Conservation (phyloP, 1,140 invertebrate genomes). For the Cydia splendana region DNA sequence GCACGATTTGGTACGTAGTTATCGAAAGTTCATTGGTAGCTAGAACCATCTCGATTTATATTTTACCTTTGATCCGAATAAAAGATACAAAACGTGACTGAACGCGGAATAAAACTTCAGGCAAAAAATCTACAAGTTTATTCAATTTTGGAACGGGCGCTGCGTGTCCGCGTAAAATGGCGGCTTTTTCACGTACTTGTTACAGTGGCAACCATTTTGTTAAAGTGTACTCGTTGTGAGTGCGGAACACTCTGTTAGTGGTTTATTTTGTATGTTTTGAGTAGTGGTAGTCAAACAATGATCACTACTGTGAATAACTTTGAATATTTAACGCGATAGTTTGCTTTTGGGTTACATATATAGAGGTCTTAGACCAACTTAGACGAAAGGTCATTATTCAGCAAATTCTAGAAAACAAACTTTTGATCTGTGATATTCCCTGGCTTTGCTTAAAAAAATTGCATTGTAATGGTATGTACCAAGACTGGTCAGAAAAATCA, state of each 20-base stretch:
- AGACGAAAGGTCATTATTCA: too few relatives aligned
- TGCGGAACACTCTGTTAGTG: background rate
- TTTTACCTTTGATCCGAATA: background rate
- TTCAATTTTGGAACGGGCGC: background rate
- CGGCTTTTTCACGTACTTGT: background rate
- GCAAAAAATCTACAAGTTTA: constrained; percentile 1
- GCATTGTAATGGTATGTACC: too few relatives aligned
- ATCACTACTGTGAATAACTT: too few relatives aligned
- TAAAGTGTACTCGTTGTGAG: background rate
- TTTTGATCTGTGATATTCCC: too few relatives aligned
- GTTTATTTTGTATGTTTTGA: background rate
- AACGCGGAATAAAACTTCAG: background rate
- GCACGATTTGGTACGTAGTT: too few relatives aligned
- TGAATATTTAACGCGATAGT: too few relatives aligned
- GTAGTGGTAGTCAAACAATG: background rate
- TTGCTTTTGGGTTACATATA: too few relatives aligned
- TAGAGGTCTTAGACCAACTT: too few relatives aligned
- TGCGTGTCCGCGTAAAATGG: background rate
- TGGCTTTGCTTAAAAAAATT: too few relatives aligned
- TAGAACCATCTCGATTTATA: background rate
- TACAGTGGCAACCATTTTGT: constrained; percentile 1
- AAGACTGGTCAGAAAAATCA: too few relatives aligned
- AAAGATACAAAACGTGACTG: background rate
- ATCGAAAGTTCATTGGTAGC: too few relatives aligned
- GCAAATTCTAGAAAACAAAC: too few relatives aligned